These are phyloP conservation scores for Cerastis rubricosa DNA, from an alignment of 2,888 invertebrate genomes.

Conservation along the genomic window DNA sequence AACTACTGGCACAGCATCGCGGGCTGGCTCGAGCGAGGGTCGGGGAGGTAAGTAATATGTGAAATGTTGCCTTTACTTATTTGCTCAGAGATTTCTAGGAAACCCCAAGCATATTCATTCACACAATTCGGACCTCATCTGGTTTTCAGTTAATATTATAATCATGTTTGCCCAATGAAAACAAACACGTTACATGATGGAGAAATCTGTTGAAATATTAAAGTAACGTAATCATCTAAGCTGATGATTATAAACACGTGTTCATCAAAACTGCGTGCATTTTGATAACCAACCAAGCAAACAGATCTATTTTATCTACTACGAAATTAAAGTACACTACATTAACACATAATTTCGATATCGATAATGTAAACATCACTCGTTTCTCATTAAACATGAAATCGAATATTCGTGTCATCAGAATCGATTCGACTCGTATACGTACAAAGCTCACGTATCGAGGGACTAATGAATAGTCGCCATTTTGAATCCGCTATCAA, in stretches of 20 bases:
- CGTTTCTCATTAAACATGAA: conserved; percentile 68
- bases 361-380: conserved; percentile 62
- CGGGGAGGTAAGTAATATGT: no score
- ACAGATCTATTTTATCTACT: conserved; percentile 23
- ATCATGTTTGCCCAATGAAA: conserved; percentile 35
- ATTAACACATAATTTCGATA: conserved; percentile 52
- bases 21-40: no score
- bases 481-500: conserved; percentile 79
- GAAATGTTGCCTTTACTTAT: neutral
- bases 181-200: conserved; percentile 21
- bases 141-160: conserved; percentile 7
- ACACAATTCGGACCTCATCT: neutral
- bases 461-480: conserved; percentile 78
- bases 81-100: neutral
- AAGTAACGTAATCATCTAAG: conserved; percentile 30
- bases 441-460: conserved; percentile 74
- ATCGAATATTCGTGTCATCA: conserved; percentile 72
- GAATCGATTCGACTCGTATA: conserved; percentile 71
- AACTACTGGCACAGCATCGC: no score
- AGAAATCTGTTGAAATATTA: conserved; percentile 17
- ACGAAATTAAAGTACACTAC: conserved; percentile 34
- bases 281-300: conserved; percentile 35
- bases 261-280: conserved; percentile 8
- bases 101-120: neutral
- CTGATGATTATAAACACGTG: conserved; percentile 6